Conservation (phyloP, 2,888 invertebrate species). For the Nasonovia ribisnigri region DNA sequence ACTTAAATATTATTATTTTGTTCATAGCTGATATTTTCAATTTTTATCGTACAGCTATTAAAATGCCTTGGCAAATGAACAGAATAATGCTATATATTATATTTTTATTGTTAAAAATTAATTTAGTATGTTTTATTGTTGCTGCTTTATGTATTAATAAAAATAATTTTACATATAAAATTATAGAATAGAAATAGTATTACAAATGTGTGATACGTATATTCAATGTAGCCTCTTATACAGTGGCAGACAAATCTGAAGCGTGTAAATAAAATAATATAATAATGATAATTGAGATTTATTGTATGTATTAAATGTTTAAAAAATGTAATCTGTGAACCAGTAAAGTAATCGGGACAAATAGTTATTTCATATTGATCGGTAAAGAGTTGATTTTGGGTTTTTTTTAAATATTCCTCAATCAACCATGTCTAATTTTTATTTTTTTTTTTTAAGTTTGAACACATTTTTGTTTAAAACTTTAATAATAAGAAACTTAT, state of each 20-base stretch:
- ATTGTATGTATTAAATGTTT: neutral
- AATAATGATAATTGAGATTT: neutral
- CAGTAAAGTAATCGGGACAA: neutral
- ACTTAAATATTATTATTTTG: neutral
- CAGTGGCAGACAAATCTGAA: neutral
- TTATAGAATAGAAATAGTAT: neutral
- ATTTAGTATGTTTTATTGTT: neutral
- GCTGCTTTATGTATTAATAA: neutral
- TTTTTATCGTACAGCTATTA: neutral
- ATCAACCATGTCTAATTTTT: neutral
- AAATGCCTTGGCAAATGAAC: neutral
- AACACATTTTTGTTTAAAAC: neutral
- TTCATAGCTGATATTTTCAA: conserved; percentile 9
- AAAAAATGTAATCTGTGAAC: neutral
- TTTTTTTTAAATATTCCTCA: neutral
- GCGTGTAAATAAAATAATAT: neutral
- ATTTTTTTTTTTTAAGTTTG: neutral
- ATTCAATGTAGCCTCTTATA: neutral
- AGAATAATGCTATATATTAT: conserved; percentile 10
- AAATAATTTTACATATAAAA: neutral
- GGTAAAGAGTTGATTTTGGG: neutral
- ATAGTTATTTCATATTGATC: neutral
- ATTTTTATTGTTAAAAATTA: conserved; percentile 27
- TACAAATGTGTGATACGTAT: neutral
- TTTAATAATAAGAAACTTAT: neutral